Conservation (phyloP, 2,113 vertebrate species). For the Chelonoidis abingdonii region DNA sequence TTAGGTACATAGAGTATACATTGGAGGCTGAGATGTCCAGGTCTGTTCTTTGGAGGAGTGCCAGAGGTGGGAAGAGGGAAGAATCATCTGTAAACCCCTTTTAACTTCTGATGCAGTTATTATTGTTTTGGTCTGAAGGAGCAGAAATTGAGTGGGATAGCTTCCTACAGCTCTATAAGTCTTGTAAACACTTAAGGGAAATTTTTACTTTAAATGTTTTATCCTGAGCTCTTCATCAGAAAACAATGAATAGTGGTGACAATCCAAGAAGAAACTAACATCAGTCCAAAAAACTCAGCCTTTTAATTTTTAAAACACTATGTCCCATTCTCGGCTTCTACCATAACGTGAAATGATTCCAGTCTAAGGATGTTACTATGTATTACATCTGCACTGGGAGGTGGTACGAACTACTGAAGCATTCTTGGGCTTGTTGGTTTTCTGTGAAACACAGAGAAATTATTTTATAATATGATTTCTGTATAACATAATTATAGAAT, state of each 20-base stretch:
- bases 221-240: background rate
- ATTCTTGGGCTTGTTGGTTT: background rate
- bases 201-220: background rate
- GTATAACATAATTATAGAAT: background rate
- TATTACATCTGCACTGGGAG: background rate
- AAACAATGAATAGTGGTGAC: background rate
- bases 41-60: background rate
- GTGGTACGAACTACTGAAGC: background rate
- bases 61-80: background rate
- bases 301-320: background rate
- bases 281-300: background rate
- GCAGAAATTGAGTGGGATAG: background rate
- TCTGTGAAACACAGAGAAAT: background rate
- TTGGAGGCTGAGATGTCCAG: background rate
- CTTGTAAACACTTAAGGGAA: background rate
- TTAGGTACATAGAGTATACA: background rate
- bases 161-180: background rate
- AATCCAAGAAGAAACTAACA: background rate
- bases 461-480: background rate
- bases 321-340: background rate
- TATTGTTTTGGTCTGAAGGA: background rate
- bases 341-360: fast-evolving
- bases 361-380: background rate
- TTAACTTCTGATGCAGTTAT: background rate
- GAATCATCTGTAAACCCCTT: background rate